These are phyloP conservation scores for Melanostoma scalare DNA, from an alignment of 2,888 invertebrate genomes.

Conservation along the genomic window DNA sequence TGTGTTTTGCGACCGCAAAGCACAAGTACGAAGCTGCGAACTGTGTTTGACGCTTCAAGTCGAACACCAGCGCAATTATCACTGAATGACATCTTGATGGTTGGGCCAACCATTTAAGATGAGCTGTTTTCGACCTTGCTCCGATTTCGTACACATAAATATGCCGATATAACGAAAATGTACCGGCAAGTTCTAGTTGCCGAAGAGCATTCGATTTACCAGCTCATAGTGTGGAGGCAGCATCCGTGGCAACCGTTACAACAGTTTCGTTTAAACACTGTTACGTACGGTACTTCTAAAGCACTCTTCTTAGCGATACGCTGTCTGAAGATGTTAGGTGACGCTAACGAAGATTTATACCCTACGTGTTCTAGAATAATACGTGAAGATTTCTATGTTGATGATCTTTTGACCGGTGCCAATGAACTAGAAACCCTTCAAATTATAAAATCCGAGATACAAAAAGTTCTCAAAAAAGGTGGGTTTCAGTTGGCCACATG, in stretches of 20 bases:
- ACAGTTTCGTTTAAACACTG: slow-evolving; percentile 14
- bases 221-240: slow-evolving; percentile 21
- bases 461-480: slow-evolving; percentile 1
- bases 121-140: slow-evolving; percentile 47
- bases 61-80: not conserved
- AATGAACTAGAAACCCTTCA: slow-evolving; percentile 21
- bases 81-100: slow-evolving; percentile 61
- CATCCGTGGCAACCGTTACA: slow-evolving; percentile 12
- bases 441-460: slow-evolving; percentile 16
- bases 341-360: too few species aligned
- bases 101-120: slow-evolving; percentile 59
- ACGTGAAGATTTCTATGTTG: too few species aligned
- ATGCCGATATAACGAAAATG: slow-evolving; percentile 59
- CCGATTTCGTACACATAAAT: slow-evolving; percentile 50
- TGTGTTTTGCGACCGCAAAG: too few species aligned
- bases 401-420: slow-evolving; percentile 32
- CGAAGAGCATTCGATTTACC: slow-evolving; percentile 24
- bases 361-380: too few species aligned
- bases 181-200: slow-evolving; percentile 21
- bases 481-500: slow-evolving; percentile 36
- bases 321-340: too few species aligned
- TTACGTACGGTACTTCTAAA: slow-evolving; percentile 15
- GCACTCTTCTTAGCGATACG: slow-evolving; percentile 19
- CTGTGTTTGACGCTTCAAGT: too few species aligned
- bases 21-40: too few species aligned